Evolutionary conservation across 2,888 invertebrate species (phyloP), one percentile per base, ranked within the genome.

Genomic region (Siphlonurus alternatus): DNA sequence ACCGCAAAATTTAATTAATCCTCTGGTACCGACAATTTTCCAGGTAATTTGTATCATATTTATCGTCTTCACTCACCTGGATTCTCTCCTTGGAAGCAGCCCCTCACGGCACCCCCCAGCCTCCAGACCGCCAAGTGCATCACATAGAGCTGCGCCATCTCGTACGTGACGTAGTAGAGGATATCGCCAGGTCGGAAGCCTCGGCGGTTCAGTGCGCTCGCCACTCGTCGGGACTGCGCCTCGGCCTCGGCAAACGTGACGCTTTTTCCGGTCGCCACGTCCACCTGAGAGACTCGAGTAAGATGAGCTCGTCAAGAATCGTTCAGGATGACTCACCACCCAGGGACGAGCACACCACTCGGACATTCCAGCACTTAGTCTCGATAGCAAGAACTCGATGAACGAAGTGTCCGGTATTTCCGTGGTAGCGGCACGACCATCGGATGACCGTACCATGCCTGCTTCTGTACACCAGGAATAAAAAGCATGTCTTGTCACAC

Each of bases 131-230:
- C 64, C 19, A 66, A 25, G 20, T 61, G 25, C 3, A 60, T 20
- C 19, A 64, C 20, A 15, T 64, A 62, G 15, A 66, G 59, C 25
- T 62, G 56, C 10, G 63, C 54, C 18, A 62, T 38, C 25, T 66
- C 64, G 61, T 64, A 60, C 5, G 63, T 60, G 25, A 62, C 64
- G 38, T 60, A 59, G 20, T 51, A 53, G 19, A 66, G 24, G 54
- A 66, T 53, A 23, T 66, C 66, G 7, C 66, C 63, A 15, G 51
- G 59, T 24, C 61, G 38, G 59, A 65, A 65, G 2, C 65, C 65
- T 15, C 51, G 15, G 22, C 59, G 60, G 20, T 59, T 61, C 5
- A 65, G 54, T 15, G 25, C 63, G 25, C 63, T 61, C 38, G 65
- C 65, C 23, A 65, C 22, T 60, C 53, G 64, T 2, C 61, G 25